Percentiles rank a stretch among this genome's conserved stretches.
Conservation (phyloP, 2,888 invertebrate genomes). For the Muschampia plurimacula region DNA sequence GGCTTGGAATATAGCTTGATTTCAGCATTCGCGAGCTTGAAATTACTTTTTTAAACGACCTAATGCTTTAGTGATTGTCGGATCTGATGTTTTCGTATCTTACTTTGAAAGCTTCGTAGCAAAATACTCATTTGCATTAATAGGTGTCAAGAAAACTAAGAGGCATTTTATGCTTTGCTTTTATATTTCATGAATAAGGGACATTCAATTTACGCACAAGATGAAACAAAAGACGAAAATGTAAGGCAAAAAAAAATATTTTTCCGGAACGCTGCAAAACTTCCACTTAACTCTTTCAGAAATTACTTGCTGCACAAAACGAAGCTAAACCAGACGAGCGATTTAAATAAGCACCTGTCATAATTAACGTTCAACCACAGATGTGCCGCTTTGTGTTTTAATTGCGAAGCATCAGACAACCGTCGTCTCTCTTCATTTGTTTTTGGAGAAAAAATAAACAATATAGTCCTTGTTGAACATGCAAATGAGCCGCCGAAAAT, state of each 20-base stretch:
- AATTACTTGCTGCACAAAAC: conserved; percentile 20
- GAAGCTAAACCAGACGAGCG: conserved; percentile 12
- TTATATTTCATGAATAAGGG: background rate
- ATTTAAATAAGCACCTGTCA: conserved; percentile 53
- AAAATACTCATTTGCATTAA: no score
- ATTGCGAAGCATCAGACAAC: conserved; percentile 57
- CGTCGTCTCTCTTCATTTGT: conserved; percentile 55
- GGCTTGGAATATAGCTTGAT: conserved; percentile 9
- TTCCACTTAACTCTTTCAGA: conserved; percentile 18
- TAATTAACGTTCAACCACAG: conserved; percentile 46
- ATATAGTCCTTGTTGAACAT: conserved; percentile 58
- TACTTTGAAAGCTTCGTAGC: no score
- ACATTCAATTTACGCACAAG: background rate
- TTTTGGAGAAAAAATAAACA: conserved; percentile 49
- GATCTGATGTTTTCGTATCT: background rate
- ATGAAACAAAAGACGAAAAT: background rate
- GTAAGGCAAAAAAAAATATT: background rate
- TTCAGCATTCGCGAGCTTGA: background rate
- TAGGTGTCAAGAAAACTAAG: no score
- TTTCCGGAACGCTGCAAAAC: conserved; percentile 17
- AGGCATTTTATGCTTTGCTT: no score
- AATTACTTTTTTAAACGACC: background rate
- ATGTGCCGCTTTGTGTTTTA: conserved; percentile 56
- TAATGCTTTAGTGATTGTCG: background rate
- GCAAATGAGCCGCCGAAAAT: conserved; percentile 55